Conservation (phyloP, 2,888 invertebrate species). For the Drosophila neonasuta region DNA sequence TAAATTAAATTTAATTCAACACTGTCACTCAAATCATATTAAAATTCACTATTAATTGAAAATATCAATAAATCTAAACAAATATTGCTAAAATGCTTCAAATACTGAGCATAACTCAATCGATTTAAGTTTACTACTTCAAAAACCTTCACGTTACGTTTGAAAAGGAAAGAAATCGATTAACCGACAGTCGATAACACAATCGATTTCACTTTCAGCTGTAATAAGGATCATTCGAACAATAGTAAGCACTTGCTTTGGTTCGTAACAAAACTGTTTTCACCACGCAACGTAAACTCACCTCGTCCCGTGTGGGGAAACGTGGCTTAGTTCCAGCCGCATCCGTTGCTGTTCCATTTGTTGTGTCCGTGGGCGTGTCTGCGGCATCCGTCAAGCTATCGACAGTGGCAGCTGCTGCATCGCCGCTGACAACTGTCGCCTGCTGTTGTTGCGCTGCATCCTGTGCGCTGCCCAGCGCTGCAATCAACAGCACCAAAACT, state of each 20-base stretch:
- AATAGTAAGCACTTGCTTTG: too few relatives aligned
- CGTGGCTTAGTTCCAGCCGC: background rate
- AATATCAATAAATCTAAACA: too few relatives aligned
- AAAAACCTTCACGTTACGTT: too few relatives aligned
- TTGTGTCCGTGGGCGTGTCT: background rate
- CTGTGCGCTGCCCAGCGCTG: constrained; percentile 39
- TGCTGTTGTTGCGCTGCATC: constrained; percentile 18
- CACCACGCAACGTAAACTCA: constrained; percentile 23
- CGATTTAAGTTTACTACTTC: too few relatives aligned
- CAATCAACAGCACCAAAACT: constrained; percentile 39
- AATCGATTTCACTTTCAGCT: background rate
- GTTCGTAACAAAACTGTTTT: background rate
- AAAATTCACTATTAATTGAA: too few relatives aligned
- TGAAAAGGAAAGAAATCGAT: background rate
- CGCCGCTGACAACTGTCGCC: constrained; percentile 17
- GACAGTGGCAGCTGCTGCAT: constrained; percentile 22
- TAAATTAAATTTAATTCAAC: too few relatives aligned
- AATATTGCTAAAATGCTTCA: too few relatives aligned
- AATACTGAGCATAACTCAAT: too few relatives aligned
- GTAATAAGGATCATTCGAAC: too few relatives aligned
- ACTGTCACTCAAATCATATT: too few relatives aligned
- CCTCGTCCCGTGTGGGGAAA: constrained; percentile 36
- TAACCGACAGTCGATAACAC: background rate
- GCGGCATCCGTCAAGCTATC: constrained; percentile 11
- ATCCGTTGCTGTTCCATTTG: background rate